Evolutionary conservation across 2,888 invertebrate genomes (phyloP).

Genomic region (Parascotia fuliginaria): DNA sequence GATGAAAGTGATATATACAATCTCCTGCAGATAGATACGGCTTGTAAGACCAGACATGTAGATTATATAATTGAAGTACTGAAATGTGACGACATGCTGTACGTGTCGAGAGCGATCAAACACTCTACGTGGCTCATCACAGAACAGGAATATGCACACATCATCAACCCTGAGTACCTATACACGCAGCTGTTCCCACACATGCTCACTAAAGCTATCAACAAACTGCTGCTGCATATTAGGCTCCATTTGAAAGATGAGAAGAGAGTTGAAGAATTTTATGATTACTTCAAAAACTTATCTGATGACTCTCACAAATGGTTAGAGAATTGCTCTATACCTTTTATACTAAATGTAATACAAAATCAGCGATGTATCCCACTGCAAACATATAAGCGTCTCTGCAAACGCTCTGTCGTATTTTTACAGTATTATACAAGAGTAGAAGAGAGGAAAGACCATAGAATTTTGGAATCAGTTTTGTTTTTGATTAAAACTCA

Average conservation of each 20-base stretch:
- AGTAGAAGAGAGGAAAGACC: not conserved
- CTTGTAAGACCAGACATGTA: slow-evolving; percentile 54
- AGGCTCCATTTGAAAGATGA: slow-evolving; percentile 63
- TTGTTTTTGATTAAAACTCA: slow-evolving; percentile 47
- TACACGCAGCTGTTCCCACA: slow-evolving; percentile 56
- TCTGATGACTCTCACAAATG: slow-evolving; percentile 56
- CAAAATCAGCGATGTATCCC: slow-evolving; percentile 38
- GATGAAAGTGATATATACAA: slow-evolving; percentile 58
- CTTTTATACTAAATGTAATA: slow-evolving; percentile 56
- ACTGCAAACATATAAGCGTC: slow-evolving; percentile 45
- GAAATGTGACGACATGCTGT: slow-evolving; percentile 65
- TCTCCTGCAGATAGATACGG: slow-evolving; percentile 66
- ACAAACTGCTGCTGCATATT: slow-evolving; percentile 62
- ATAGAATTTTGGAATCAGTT: slow-evolving; percentile 7
- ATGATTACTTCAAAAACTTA: slow-evolving; percentile 52
- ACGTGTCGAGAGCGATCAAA: slow-evolving; percentile 66
- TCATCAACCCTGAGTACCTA: slow-evolving; percentile 68
- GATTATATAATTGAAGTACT: slow-evolving; percentile 60
- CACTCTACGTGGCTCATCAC: slow-evolving; percentile 64
- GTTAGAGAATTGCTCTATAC: slow-evolving; percentile 63
- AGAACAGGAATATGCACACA: slow-evolving; percentile 59
- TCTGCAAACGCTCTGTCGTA: slow-evolving; percentile 57
- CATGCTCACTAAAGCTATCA: slow-evolving; percentile 63
- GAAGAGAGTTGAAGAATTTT: slow-evolving; percentile 65
- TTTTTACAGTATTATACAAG: slow-evolving; percentile 46